Evolutionary conservation across 2,113 vertebrate species (phyloP).

Genomic region (Scytalopus superciliaris): DNA sequence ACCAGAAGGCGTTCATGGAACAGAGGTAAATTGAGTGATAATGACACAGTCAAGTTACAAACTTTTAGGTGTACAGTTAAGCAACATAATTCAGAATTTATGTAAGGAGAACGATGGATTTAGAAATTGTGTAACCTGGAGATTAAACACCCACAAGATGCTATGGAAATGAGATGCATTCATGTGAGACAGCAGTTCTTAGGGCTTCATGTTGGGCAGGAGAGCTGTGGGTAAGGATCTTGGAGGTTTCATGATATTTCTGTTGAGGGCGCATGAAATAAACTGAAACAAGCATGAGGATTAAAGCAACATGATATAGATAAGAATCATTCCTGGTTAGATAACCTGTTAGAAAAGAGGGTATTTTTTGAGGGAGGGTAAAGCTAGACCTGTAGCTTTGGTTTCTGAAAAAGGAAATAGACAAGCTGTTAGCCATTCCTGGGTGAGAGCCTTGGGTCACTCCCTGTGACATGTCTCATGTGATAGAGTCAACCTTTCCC

Average conservation of each 20-base stretch:
- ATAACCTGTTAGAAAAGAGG: background rate
- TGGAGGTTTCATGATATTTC: background rate
- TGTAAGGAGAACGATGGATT: background rate
- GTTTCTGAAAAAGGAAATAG: background rate
- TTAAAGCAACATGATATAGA: background rate
- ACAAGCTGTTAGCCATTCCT: background rate
- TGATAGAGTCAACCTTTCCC: background rate
- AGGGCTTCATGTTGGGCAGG: background rate
- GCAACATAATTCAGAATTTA: background rate
- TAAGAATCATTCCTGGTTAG: background rate
- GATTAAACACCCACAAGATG: background rate
- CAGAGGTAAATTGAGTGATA: slow-evolving; percentile 66
- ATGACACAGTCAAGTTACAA: background rate
- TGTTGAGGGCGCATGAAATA: background rate
- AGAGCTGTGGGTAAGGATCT: background rate
- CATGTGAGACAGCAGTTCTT: background rate
- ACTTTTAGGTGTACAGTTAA: background rate
- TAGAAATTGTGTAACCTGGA: background rate
- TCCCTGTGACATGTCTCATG: background rate
- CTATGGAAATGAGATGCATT: background rate
- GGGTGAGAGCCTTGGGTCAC: background rate
- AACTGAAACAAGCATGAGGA: background rate
- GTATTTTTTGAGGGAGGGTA: background rate
- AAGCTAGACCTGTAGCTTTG: background rate
- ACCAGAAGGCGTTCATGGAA: slow-evolving; percentile 67